Evolutionary conservation across 2,888 invertebrate genomes (phyloP), one percentile per base, ranked within the genome.

Genomic region (Cremastinae sp.): DNA sequence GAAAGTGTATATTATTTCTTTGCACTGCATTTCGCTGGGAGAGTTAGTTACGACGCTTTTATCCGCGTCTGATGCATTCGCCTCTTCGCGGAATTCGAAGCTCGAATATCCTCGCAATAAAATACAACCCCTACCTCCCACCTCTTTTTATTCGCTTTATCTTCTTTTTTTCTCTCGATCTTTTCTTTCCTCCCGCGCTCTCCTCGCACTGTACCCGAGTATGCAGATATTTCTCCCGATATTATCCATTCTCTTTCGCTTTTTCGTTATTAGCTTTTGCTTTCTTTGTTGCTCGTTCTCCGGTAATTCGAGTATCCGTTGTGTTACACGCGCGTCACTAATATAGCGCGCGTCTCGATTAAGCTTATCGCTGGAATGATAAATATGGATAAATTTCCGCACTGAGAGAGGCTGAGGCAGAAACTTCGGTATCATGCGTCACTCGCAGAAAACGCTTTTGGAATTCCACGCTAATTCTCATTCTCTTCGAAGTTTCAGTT

Each of bases 81-180:
- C 64, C 49, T 76, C 76, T 76, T 76, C 76, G 69, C 61, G 69
- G 76, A 73, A 76, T 76, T 73, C 76, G 65, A 65, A 59, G 69
- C 72, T 76, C 76, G 76, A 76, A 76, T 76, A 73, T 76, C 73
- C 76, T 59, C 73, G 73, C 58, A 69, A 73, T 76, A 73, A 76
- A 76, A 73, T 56, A 62, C 49, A 55, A 61, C 53, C 53, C 53
- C 55, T 37, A 1, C 51, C 59, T 28, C 51, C 28, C n/a, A 5
- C 16, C 28, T 14, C 37, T 41, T 39, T 39, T 28, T 7, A 16
- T 20, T 49, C 22, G 47, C 58, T 22, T 49, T 22, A 58, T 58
- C 10, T 14, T 55, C 22, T 55, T 37, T 55, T 16, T 55, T 12
- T 55, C 51, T 20, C 20, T 53, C 14, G 12, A 22, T 22, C 20